Evolutionary conservation across 2,888 invertebrate species (phyloP), one percentile per base, ranked within the genome.

Genomic region (Drosophila atroscutellata): DNA sequence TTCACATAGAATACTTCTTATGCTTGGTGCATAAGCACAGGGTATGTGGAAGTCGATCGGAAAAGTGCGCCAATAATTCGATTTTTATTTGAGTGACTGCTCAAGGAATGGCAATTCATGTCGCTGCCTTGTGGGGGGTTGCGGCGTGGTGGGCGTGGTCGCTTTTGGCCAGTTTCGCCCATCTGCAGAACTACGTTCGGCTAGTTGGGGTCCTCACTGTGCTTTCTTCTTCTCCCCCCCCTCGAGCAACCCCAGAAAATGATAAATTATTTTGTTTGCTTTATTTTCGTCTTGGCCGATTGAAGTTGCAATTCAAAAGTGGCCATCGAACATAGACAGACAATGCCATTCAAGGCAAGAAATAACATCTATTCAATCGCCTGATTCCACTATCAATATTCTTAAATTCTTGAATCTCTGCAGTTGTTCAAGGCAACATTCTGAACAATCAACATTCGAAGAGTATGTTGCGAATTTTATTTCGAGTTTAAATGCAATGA

Each of bases 231-330:
- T 2, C 2, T 2, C n/a, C 7, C 0, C 2, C 50, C 55, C 58
- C 52, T 32, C 50, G 58, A 11, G 11, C 20, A 20, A 15, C 45
- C 58, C 61, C 36, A 49, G 62, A n/a, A 75, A 77, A 83, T 83
- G 75, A 83, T 85, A 83, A 87, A 83, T 87, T 85, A 83, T 87
- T 82, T 87, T 87, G 82, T 85, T 83, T 83, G 85, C 88, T 71
- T 65, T 24, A 24, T 45, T 45, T 45, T 7, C 37, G 18, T 37
- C 3, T 37, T 37, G 37, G 37, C 1, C 39, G 15, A 45, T 45
- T 24, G 45, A 45, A 45, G 20, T 45, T 45, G 45, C 24, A 24
- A 24, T 15, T 24, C 45, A 15, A 24, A 45, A 24, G 24, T 45
- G 20, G 24, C 2, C 45, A 45, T 11, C 11, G 42, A 42, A 20